Evolutionary conservation across 2,797 vertebrate genomes (phyloP).

Genomic region (Anguilla pacifica): DNA sequence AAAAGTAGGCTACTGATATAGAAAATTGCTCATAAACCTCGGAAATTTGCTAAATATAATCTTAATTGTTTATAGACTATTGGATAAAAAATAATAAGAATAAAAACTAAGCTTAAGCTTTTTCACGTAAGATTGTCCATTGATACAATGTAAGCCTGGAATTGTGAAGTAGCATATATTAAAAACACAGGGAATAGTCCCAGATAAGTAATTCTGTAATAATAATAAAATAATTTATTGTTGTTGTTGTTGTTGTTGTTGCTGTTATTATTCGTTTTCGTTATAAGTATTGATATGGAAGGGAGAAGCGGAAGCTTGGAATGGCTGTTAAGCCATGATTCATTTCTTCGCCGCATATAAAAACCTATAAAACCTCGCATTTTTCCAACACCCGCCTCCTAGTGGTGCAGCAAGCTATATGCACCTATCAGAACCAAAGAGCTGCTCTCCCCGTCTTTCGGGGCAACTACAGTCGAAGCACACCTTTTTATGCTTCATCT

Average conservation of each 20-base stretch:
- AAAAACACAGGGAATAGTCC: neutral
- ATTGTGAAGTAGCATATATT: neutral
- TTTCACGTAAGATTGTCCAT: no score
- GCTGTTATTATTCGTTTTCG: neutral
- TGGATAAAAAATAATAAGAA: neutral
- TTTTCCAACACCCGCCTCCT: neutral
- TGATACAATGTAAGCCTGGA: conserved; percentile 4
- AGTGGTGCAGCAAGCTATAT: neutral
- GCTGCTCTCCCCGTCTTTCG: neutral
- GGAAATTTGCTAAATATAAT: neutral
- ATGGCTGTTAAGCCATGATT: neutral
- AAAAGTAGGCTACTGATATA: neutral
- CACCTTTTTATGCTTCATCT: neutral
- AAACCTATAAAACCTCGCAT: no score
- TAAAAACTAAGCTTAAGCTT: no score
- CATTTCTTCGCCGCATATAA: neutral
- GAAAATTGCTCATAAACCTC: neutral
- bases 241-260: no score
- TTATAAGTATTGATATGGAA: neutral
- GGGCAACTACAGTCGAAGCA: neutral
- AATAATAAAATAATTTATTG: neutral
- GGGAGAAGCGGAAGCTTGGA: neutral
- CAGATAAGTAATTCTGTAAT: neutral
- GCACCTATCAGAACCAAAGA: neutral
- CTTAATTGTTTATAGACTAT: neutral